Conservation (phyloP, 2,113 vertebrate species). For the Leptobrachium leishanense region DNA sequence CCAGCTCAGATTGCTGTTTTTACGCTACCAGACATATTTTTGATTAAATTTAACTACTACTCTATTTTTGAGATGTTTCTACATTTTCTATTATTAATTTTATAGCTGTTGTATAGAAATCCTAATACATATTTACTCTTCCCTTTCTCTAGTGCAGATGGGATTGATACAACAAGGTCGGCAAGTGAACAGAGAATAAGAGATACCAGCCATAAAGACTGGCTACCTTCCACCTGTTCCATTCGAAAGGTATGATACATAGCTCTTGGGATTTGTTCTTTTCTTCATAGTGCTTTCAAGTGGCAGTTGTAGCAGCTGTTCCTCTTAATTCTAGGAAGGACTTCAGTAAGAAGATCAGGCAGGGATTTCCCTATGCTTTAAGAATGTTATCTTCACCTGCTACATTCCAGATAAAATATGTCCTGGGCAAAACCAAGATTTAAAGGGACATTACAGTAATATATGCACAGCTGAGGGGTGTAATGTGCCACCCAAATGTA, state of each 20-base stretch:
- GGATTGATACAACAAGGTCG: no score
- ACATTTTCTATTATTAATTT: no score
- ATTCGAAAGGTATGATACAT: background rate
- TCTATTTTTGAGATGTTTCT: no score
- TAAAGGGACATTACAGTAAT: background rate
- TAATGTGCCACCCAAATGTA: no score
- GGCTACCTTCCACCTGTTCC: constrained; percentile 23
- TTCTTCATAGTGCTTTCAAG: constrained; percentile 2
- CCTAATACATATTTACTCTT: no score
- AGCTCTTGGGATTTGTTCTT: background rate
- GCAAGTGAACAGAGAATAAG: no score
- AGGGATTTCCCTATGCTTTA: constrained; percentile 2
- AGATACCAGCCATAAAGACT: background rate
- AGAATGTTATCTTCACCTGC: background rate
- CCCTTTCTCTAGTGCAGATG: no score
- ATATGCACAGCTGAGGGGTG: no score
- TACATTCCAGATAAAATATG: background rate
- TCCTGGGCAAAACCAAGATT: background rate
- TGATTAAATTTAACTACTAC: no score
- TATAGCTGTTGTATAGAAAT: no score
- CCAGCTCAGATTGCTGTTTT: no score
- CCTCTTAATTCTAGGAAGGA: constrained; percentile 5
- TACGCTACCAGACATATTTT: no score
- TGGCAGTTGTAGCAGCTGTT: constrained; percentile 41
- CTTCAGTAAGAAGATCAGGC: constrained; percentile 14